Evolutionary conservation across 2,113 vertebrate genomes (phyloP), one percentile per base, ranked within the genome.

Genomic region (Myocastor coypus): DNA sequence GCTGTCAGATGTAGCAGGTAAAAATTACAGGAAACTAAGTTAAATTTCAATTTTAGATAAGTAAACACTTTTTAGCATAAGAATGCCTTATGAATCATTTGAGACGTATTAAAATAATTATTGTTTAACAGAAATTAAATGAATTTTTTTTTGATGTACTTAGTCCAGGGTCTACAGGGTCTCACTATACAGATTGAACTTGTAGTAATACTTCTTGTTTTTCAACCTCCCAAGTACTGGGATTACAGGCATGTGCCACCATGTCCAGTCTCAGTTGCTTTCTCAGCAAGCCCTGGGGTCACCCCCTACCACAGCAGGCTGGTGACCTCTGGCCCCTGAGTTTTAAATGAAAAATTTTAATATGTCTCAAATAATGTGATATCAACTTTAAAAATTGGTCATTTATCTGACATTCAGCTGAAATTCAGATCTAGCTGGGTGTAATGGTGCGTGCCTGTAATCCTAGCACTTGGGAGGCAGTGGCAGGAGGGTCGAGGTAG

Each of bases 31-130:
- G 77, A 55, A 55, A 32, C 50, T 14, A 68, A n/a, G 46, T 87
- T 80, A 89, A 80, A 52, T 80, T 19, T 66, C 66, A 75, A 89
- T 95, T 91, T 96, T 22, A 83, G 82, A 40, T 71, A 82, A 63
- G 52, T 89, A 19, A 64, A 19, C 9, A 22, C 66, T 42, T 90
- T 84, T 81, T n/a, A 87, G 63, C 19, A 30, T 50, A 80, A 73
- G 50, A 20, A 66, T 84, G n/a, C 63, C n/a, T 64, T 11, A n/a
- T 64, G 52, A 50, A 77, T 90, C n/a, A 71, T 68, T 87, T 68
- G 34, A 83, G 57, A 81, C 26, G 52, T n/a, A 46, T 34, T 59
- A 83, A 93, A 83, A 91, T 50, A 71, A 84, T 87, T 83, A 42
- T 87, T 83, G n/a, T 91, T 77, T 87, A 73, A 64, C 30, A 68